These are phyloP conservation scores for Ranitomeya variabilis DNA, from an alignment of 2,113 vertebrate genomes.

Conservation along the genomic window DNA sequence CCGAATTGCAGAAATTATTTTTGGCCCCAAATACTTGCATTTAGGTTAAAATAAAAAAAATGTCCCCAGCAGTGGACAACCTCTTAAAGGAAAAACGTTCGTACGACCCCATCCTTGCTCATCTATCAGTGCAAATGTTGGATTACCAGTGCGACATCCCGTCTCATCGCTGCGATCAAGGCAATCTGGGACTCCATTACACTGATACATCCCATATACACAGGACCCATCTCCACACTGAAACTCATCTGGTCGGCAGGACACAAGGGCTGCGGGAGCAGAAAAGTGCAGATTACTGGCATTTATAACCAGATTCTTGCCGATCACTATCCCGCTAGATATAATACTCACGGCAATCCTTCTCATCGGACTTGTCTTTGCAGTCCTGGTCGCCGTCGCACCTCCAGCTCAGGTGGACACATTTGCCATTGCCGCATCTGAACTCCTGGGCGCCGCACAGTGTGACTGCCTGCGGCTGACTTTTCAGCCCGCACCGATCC, in stretches of 20 bases:
- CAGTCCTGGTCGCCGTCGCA: slow-evolving; percentile 95
- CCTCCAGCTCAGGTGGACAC: slow-evolving; percentile 93
- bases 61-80: too few species aligned
- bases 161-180: slow-evolving; percentile 90
- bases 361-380: slow-evolving; percentile 96
- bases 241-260: slow-evolving; percentile 90
- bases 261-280: slow-evolving; percentile 76
- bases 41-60: too few species aligned
- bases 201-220: slow-evolving; percentile 87
- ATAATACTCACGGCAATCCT: slow-evolving; percentile 86
- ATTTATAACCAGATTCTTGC: not conserved
- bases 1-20: too few species aligned
- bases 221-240: slow-evolving; percentile 91
- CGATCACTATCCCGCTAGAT: not conserved
- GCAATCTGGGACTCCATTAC: slow-evolving; percentile 88
- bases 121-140: not conserved
- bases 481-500: slow-evolving; percentile 80
- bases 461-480: slow-evolving; percentile 75
- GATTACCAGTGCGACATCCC: slow-evolving; percentile 85
- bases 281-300: not conserved
- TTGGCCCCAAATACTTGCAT: too few species aligned
- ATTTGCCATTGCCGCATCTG: slow-evolving; percentile 88
- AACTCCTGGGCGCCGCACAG: slow-evolving; percentile 83
- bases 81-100: too few species aligned
- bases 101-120: not conserved